A percentile compares a stretch with the other conserved stretches of the same genome.
Conservation (phyloP, 2,113 vertebrate species). For the Tympanuchus pallidicinctus region DNA sequence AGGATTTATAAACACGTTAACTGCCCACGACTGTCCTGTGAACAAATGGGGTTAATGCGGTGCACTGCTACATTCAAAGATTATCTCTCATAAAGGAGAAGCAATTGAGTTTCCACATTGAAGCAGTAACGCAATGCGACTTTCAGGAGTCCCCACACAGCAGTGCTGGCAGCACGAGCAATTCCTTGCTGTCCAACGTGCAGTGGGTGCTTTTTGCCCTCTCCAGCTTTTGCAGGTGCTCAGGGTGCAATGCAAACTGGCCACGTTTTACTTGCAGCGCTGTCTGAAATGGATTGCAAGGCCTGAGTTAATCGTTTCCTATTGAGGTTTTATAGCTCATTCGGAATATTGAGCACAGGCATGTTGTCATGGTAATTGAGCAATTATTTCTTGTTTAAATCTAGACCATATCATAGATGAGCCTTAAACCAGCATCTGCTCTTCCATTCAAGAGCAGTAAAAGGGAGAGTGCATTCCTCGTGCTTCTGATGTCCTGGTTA, state of each 20-base stretch:
- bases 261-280: not conserved
- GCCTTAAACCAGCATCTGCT: not conserved
- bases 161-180: not conserved
- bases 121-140: accelerated
- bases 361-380: not conserved
- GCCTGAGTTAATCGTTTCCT: not conserved
- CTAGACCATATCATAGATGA: not conserved
- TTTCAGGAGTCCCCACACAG: not conserved
- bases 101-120: not conserved
- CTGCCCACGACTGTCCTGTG: not conserved
- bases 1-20: not conserved
- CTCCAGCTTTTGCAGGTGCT: not conserved
- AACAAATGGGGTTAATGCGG: accelerated
- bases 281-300: accelerated
- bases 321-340: not conserved
- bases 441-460: not conserved
- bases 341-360: not conserved
- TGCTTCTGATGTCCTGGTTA: not conserved
- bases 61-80: accelerated
- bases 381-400: not conserved
- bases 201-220: accelerated
- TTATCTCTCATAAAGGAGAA: not conserved
- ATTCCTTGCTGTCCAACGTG: not conserved
- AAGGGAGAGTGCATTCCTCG: accelerated
- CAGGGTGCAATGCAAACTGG: not conserved